phyloP scores from a whole-genome alignment of 2,113 vertebrate genomes.

The Phrynosoma blainvillii region DNA sequence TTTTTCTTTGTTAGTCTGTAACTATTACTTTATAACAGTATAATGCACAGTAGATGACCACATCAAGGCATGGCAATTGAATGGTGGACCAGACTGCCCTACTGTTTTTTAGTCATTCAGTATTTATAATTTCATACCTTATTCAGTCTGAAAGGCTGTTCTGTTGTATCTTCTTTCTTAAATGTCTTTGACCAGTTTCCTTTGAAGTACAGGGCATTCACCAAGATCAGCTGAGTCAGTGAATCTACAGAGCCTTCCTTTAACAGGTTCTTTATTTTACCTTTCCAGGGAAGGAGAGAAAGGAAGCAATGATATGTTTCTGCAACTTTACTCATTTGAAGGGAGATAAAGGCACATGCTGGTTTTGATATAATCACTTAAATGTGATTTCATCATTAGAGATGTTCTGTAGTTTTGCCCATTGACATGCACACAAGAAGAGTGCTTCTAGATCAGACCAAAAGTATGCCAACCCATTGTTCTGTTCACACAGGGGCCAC shows the following conservation, averaged over 20 bases:
- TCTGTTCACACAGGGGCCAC: too few species aligned
- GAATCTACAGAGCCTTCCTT: conserved; percentile 74
- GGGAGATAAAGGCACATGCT: neutral
- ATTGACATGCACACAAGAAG: neutral
- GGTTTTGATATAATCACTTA: neutral
- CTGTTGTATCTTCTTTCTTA: conserved; percentile 71
- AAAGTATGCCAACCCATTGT: too few species aligned
- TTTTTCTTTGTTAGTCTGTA: too few species aligned
- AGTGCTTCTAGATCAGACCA: neutral
- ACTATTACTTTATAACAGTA: neutral
- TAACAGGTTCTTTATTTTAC: conserved; percentile 91
- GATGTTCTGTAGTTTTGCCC: neutral
- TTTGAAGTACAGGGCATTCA: conserved; percentile 96
- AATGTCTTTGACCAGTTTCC: conserved; percentile 88
- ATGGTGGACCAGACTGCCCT: neutral
- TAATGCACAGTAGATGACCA: neutral
- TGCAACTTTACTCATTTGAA: neutral
- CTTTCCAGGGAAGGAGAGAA: conserved; percentile 74
- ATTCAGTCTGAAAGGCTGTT: conserved; percentile 82
- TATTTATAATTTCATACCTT: conserved; percentile 71
- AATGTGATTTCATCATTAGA: neutral
- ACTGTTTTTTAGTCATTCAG: neutral
- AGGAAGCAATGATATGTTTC: neutral
- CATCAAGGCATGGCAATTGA: neutral
- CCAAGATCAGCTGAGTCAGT: conserved; percentile 84